Conservation (phyloP, 2,888 invertebrate genomes). For the Emmelina monodactyla region DNA sequence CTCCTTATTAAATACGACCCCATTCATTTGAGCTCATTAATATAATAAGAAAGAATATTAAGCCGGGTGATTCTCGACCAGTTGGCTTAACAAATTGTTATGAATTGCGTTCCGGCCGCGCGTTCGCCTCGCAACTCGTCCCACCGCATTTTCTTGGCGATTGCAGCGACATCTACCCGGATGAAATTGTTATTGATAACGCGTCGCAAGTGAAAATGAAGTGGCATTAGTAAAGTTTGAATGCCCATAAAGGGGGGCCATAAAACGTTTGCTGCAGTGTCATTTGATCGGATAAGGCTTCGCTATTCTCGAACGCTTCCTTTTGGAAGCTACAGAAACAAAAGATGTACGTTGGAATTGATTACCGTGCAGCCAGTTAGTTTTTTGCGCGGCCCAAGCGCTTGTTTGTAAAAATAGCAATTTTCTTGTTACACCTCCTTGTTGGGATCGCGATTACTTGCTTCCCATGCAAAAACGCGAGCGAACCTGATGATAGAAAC, state of each 20-base stretch:
- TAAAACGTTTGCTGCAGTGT: slow-evolving; percentile 38
- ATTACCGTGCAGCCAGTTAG: slow-evolving; percentile 33
- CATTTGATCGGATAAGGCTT: slow-evolving; percentile 41
- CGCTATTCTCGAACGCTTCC: slow-evolving; percentile 36
- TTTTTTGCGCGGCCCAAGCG: slow-evolving; percentile 36
- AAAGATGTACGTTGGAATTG: slow-evolving; percentile 44
- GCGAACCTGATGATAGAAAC: slow-evolving; percentile 29
- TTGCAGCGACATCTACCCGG: background rate
- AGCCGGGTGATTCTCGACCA: slow-evolving; percentile 27
- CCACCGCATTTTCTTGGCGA: slow-evolving; percentile 14
- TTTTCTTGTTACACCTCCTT: slow-evolving; percentile 41
- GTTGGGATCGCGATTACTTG: slow-evolving; percentile 31
- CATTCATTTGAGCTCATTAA: slow-evolving; percentile 55
- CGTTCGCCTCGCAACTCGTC: too few species aligned
- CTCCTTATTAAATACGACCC: slow-evolving; percentile 54
- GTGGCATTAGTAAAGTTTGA: slow-evolving; percentile 32
- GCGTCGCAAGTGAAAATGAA: slow-evolving; percentile 24
- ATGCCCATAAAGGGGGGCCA: slow-evolving; percentile 33
- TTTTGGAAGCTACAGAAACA: slow-evolving; percentile 38
- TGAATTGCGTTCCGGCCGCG: slow-evolving; percentile 26
- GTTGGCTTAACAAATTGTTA: slow-evolving; percentile 36
- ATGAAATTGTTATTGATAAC: too few species aligned
- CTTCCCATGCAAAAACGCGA: slow-evolving; percentile 33
- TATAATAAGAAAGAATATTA: too few species aligned
- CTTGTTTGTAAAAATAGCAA: slow-evolving; percentile 49